Evolutionary conservation across 1,140 invertebrate genomes (phyloP), one percentile per base, ranked within the genome.

Genomic region (Bombus polaris): DNA sequence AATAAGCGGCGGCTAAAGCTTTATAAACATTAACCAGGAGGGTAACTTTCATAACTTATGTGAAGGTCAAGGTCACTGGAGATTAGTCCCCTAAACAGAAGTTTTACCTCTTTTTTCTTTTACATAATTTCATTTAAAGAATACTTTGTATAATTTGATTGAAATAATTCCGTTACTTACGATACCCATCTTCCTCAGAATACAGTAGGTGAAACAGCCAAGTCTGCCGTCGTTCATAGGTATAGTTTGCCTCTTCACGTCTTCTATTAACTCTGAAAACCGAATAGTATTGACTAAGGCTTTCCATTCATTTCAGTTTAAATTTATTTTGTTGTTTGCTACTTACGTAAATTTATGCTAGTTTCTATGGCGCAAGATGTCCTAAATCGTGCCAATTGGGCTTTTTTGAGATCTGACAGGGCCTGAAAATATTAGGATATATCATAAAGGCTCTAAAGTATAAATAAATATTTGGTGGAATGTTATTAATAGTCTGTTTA

Each of bases 361-460:
- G 32, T 66, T 15, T 66, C 65, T 66, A 32, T 35, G 15, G 2
- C 15, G 15, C 65, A 66, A 9, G n/a, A n/a, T 66, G 65, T 66
- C 15, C n/a, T 66, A 8, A 18, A 32, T 8, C 28, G 28, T 62
- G 28, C 6, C 15, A 66, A 3, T 8, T 3, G 32, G 32, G 65
- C 32, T 18, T 35, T 66, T 66, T 1, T 35, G 18, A 0, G 5
- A 22, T 66, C 65, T 0, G 88, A 91, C 8, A 94, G 53, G 32
- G 47, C 89, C 92, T 93, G 70, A 25, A 83, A 70, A 59, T 37
- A 75, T 18, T 5, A 5, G 44, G 3, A 44, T n/a, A 12, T 25
- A 72, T 59, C 15, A 65, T 53, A 32, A 8, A 2, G 2, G 1
- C 12, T 1, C 13, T 28, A 59, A 74, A 42, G 44, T 25, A 66